A percentile compares a stretch with the other conserved stretches of the same genome.
Evolutionary conservation across 2,888 invertebrate species (phyloP).

Genomic region (Esperia sulphurella): DNA sequence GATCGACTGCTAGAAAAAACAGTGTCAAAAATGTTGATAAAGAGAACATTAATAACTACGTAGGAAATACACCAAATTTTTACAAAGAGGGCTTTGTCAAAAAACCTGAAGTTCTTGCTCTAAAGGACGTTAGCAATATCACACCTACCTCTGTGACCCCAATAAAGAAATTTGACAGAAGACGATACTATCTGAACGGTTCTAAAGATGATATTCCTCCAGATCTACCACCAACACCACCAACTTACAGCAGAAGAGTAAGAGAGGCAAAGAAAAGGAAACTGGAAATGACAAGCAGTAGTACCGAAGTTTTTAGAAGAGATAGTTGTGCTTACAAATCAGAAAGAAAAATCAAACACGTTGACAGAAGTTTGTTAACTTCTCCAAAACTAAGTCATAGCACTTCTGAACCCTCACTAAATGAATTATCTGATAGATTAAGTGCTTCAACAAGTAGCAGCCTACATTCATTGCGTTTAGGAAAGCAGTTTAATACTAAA

Average conservation of each 20-base stretch:
- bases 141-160: constrained; percentile 73
- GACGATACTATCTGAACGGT: constrained; percentile 43
- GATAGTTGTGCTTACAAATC: constrained; percentile 61
- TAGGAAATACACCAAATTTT: constrained; percentile 80
- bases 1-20: constrained; percentile 57
- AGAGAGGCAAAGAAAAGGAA: constrained; percentile 71
- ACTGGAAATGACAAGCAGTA: constrained; percentile 61
- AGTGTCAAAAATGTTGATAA: constrained; percentile 56
- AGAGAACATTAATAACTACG: constrained; percentile 72
- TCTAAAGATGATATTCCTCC: constrained; percentile 55
- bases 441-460: constrained; percentile 45
- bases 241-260: constrained; percentile 67
- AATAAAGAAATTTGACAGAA: constrained; percentile 49
- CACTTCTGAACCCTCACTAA: constrained; percentile 62
- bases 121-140: constrained; percentile 82
- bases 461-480: constrained; percentile 44
- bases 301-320: constrained; percentile 51
- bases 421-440: constrained; percentile 58
- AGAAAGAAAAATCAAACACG: constrained; percentile 54
- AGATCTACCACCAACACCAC: constrained; percentile 62
- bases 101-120: constrained; percentile 68
- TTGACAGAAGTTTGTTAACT: constrained; percentile 41
- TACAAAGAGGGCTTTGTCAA: constrained; percentile 79
- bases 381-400: constrained; percentile 56
- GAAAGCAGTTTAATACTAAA: constrained; percentile 30